Percentiles rank a stretch among this genome's conserved stretches.
These are phyloP conservation scores for Chrysolina oricalcia DNA, from an alignment of 2,888 invertebrate species.

Conservation along the genomic window DNA sequence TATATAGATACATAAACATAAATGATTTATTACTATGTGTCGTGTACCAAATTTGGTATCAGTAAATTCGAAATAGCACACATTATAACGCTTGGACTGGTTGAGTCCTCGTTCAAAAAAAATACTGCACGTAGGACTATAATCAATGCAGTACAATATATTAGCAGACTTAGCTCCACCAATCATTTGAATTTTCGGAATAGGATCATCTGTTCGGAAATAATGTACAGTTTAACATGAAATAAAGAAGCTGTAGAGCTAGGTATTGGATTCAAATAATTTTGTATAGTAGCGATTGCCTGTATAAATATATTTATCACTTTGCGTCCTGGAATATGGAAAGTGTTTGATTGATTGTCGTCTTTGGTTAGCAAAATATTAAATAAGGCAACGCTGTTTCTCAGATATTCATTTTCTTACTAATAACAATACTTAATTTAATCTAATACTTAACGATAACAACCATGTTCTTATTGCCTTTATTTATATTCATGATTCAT, in stretches of 20 bases:
- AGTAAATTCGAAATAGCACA: conserved; percentile 20
- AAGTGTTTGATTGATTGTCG: conserved; percentile 60
- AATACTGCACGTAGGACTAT: conserved; percentile 44
- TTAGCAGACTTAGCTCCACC: conserved; percentile 63
- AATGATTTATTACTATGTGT: conserved; percentile 27
- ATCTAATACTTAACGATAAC: conserved; percentile 54
- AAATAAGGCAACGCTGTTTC: conserved; percentile 46
- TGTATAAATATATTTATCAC: conserved; percentile 69
- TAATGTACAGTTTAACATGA: conserved; percentile 40
- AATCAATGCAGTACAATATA: conserved; percentile 59
- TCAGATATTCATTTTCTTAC: conserved; percentile 45
- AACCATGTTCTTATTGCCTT: conserved; percentile 56
- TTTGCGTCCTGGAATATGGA: conserved; percentile 66
- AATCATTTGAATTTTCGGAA: conserved; percentile 53
- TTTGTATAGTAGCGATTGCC: conserved; percentile 63
- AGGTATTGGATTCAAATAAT: conserved; percentile 54
- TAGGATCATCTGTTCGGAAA: conserved; percentile 36
- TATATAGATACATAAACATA: conserved; percentile 26
- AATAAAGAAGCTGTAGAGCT: conserved; percentile 61
- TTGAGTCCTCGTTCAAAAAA: conserved; percentile 35
- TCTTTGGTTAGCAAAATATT: conserved; percentile 37
- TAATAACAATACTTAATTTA: conserved; percentile 50
- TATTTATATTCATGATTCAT: conserved; percentile 32
- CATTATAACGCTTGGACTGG: neutral
- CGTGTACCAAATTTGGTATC: neutral